phyloP scores from a whole-genome alignment of 2,113 vertebrate genomes.

The Gadus chalcogrammus region DNA sequence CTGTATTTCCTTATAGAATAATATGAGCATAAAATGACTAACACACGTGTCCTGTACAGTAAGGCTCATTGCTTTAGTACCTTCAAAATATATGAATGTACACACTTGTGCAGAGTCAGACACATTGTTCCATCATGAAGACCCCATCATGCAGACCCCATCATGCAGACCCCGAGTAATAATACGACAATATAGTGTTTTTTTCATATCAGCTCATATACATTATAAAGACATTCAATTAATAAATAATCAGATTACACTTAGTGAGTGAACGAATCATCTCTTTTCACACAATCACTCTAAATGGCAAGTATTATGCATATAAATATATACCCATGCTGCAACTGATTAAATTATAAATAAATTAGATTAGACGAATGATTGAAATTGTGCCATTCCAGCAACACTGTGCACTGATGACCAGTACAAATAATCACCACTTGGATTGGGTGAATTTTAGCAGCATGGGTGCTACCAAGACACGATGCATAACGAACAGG shows the following conservation, averaged over 20 bases:
- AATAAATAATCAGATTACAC: constrained; percentile 40
- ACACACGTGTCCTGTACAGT: no score
- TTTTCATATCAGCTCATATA: constrained; percentile 39
- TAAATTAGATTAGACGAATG: constrained; percentile 13
- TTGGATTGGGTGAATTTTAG: constrained; percentile 15
- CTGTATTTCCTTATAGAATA: no score
- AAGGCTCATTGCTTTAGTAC: no score
- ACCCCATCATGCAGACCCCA: not conserved
- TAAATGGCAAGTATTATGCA: constrained; percentile 39
- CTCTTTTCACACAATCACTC: constrained; percentile 41
- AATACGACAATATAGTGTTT: constrained; percentile 44
- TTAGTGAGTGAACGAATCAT: constrained; percentile 29
- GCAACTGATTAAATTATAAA: constrained; percentile 22
- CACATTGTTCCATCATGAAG: no score
- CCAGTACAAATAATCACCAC: not conserved
- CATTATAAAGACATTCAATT: constrained; percentile 53
- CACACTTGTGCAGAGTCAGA: no score
- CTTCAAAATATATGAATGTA: no score
- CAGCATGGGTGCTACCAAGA: not conserved
- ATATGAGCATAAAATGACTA: no score
- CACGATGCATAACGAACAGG: constrained; percentile 19
- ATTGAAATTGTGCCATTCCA: constrained; percentile 2
- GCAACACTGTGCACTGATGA: constrained; percentile 13
- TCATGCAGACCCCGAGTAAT: constrained; percentile 23
- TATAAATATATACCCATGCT: constrained; percentile 18